phyloP scores from a whole-genome alignment of 1,140 invertebrate species.

The Zaprionus camerounensis region DNA sequence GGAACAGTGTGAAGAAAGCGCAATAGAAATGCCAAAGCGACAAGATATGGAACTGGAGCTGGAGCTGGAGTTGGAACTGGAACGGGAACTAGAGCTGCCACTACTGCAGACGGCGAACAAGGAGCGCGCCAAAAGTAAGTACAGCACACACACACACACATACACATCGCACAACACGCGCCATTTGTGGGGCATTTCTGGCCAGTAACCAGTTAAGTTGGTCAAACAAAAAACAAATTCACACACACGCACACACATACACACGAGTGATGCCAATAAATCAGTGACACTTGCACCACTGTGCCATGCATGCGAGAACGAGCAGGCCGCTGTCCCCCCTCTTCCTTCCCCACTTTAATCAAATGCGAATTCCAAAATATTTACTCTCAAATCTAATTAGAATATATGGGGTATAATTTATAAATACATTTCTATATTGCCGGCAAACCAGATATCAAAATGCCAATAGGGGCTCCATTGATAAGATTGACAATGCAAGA shows the following conservation, averaged over 20 bases:
- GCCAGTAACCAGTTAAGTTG: constrained; percentile 74
- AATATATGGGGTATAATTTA: constrained; percentile 42
- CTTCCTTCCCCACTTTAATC: constrained; percentile 21
- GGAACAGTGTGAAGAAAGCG: constrained; percentile 11
- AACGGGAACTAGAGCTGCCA: constrained; percentile 42
- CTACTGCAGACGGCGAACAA: constrained; percentile 58
- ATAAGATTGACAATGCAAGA: constrained; percentile 7
- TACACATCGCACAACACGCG: background rate
- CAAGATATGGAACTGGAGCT: constrained; percentile 41
- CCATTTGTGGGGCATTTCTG: constrained; percentile 51
- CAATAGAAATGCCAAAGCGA: constrained; percentile 54
- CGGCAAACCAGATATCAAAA: background rate
- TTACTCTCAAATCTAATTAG: constrained; percentile 62
- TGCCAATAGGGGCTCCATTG: background rate
- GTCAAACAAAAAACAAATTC: constrained; percentile 66
- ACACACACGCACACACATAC: constrained; percentile 36
- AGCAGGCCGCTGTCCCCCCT: background rate
- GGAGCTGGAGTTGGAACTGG: constrained; percentile 44
- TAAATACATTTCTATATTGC: background rate
- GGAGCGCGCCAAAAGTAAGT: constrained; percentile 68
- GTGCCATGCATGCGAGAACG: background rate
- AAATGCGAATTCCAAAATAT: constrained; percentile 58
- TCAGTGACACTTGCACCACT: constrained; percentile 73
- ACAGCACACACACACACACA: constrained; percentile 10
- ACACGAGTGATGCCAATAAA: constrained; percentile 60